Base-by-base conservation (phyloP, 2,113 vertebrate species). In the Meleagris gallopavo region DNA sequence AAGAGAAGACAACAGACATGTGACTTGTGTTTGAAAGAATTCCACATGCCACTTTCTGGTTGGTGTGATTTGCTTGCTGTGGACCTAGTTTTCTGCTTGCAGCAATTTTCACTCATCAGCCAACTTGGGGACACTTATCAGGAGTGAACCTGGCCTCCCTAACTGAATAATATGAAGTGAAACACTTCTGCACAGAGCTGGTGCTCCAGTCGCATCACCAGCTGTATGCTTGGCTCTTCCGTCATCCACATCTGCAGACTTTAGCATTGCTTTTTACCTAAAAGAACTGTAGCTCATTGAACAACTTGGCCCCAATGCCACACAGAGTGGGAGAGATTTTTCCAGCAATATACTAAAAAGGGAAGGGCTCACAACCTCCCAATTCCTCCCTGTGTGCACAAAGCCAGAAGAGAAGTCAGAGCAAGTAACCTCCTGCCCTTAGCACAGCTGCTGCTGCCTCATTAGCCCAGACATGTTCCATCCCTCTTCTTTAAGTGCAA, bases 391-490 rank as follows among this genome's bases (percentile, higher is more conserved):
- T 83, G 36, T n/a, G 48, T 77, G 77, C 88, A n/a, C 52, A 83
- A 90, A 86, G 61, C 55, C 88, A 67, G 77, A 91, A 71, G 85
- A 80, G 88, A 92, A 83, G 30, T 29, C 65, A 36, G 29, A 88
- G 21, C 38, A 77, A 71, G 46, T 79, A 91, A 84, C 46, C 36
- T 58, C 22, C 46, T 83, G 71, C 82, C 46, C 87, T 76, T 55
- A 71, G 52, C 41, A 55, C 71, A 71, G 88, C 64, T 89, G 78
- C 52, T 48, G 36, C 65, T 64, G 40, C 50, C 62, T 96, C 81
- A 77, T 93, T 94, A 86, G 60, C n/a, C 34, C 62, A 50, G n/a
- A 34, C 6, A 36, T 34, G 32, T 41, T 88, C 62, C 55, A n/a
- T 40, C n/a, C 80, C 62, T 83, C 88, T 69, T 58, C 74, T 92